These are phyloP conservation scores for Cirrhinus mrigala DNA, from an alignment of 2,797 vertebrate genomes.

Conservation along the genomic window DNA sequence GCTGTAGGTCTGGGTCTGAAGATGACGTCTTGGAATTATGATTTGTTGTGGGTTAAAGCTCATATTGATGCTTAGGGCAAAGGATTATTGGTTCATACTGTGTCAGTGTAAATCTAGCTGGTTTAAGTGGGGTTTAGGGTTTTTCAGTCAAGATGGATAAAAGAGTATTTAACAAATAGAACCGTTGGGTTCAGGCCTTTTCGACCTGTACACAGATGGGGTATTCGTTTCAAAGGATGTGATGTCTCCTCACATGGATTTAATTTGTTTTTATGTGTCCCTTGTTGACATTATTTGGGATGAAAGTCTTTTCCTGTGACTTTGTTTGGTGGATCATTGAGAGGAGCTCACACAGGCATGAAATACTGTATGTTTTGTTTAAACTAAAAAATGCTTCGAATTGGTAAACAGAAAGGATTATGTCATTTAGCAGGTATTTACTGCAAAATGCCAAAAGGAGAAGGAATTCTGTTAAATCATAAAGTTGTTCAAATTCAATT, in stretches of 20 bases:
- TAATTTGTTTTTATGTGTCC: conserved; percentile 18
- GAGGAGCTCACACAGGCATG: conserved; percentile 6
- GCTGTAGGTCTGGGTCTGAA: conserved; percentile 13
- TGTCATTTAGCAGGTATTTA: background rate
- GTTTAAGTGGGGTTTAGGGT: conserved; percentile 26
- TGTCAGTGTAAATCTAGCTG: conserved; percentile 39
- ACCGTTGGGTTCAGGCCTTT: conserved; percentile 40
- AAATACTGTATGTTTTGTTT: conserved; percentile 4
- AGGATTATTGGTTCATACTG: conserved; percentile 35
- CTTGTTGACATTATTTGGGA: conserved; percentile 31
- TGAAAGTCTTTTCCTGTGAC: conserved; percentile 22
- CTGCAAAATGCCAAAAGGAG: background rate
- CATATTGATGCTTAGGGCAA: conserved; percentile 21
- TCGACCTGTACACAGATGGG: conserved; percentile 39
- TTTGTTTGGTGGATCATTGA: conserved; percentile 14
- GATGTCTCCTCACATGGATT: conserved; percentile 22
- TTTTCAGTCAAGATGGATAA: conserved; percentile 38
- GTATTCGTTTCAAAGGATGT: conserved; percentile 44
- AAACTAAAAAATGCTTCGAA: conserved; percentile 1
- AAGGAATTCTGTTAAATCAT: background rate
- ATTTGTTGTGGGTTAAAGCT: conserved; percentile 36
- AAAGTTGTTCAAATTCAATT: background rate
- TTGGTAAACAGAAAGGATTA: background rate
- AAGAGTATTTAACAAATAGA: conserved; percentile 46
- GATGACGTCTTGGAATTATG: conserved; percentile 3